A percentile compares a stretch with the other conserved stretches of the same genome.
These are phyloP conservation scores for Hipposideros armiger DNA, from an alignment of 2,113 vertebrate genomes.

Conservation along the genomic window DNA sequence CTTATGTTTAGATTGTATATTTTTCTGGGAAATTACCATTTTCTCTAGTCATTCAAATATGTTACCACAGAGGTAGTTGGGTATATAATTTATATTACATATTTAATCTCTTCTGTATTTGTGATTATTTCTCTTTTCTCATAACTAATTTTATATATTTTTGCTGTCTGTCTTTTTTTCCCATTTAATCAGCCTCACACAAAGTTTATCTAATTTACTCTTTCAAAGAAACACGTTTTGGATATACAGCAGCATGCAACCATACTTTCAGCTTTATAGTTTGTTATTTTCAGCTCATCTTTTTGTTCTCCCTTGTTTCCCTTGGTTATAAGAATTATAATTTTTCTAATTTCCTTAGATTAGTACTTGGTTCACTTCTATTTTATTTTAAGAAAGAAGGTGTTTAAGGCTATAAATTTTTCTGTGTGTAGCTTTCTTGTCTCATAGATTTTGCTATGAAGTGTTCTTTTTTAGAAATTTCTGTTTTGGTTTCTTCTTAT, in stretches of 20 bases:
- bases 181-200: background rate
- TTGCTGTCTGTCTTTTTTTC: background rate
- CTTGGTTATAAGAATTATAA: conserved; percentile 17
- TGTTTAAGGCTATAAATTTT: background rate
- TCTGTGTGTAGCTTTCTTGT: background rate
- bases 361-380: conserved; percentile 25
- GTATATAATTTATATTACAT: background rate
- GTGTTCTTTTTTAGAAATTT: background rate
- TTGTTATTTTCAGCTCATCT: conserved; percentile 5
- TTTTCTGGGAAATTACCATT: conserved; percentile 54
- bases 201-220: conserved; percentile 18
- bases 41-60: conserved; percentile 38
- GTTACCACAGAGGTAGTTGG: background rate
- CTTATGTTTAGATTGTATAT: background rate
- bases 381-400: conserved; percentile 9
- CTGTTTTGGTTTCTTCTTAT: background rate
- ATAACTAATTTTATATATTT: background rate
- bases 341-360: conserved; percentile 28
- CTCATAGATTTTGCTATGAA: background rate
- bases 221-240: conserved; percentile 34
- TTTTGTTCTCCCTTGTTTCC: background rate
- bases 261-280: background rate
- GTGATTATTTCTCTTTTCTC: conserved; percentile 7
- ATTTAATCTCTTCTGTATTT: background rate
- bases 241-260: background rate